Conservation (phyloP, 2,113 vertebrate genomes). For the Vimba vimba region DNA sequence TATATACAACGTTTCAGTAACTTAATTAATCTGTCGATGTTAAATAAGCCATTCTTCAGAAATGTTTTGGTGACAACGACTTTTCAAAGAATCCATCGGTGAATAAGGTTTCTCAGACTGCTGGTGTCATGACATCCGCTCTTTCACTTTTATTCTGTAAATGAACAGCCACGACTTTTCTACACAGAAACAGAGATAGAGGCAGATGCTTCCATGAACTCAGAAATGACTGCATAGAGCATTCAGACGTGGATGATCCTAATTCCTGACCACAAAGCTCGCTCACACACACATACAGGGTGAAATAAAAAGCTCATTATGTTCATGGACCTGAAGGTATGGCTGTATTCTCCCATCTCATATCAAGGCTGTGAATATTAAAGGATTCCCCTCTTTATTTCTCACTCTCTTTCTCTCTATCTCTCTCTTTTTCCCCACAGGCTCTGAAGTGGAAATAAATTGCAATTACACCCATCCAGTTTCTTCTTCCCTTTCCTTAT, state of each 20-base stretch:
- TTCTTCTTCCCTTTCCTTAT: slow-evolving; percentile 77
- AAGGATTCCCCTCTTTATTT: slow-evolving; percentile 54
- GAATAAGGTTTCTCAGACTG: background rate
- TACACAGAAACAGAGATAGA: slow-evolving; percentile 35
- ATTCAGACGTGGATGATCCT: slow-evolving; percentile 52
- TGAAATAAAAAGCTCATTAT: slow-evolving; percentile 78
- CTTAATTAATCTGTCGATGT: background rate
- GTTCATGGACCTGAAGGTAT: slow-evolving; percentile 78
- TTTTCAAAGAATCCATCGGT: background rate
- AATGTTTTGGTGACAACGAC: background rate
- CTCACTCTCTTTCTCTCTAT: slow-evolving; percentile 24
- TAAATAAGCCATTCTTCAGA: background rate
- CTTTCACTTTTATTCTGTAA: background rate
- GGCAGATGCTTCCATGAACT: slow-evolving; percentile 43
- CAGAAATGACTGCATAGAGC: slow-evolving; percentile 49
- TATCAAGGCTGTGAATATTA: slow-evolving; percentile 74
- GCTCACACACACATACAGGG: slow-evolving; percentile 48
- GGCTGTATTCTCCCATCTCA: slow-evolving; percentile 75
- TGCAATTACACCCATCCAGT: slow-evolving; percentile 84
- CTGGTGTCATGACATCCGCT: background rate
- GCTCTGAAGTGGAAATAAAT: slow-evolving; percentile 85
- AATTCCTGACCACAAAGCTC: slow-evolving; percentile 46
- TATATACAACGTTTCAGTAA: background rate
- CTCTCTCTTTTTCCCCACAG: slow-evolving; percentile 59
- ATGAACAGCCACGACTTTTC: background rate